A percentile compares a stretch with the other conserved stretches of the same genome.
Conservation (phyloP, 1,140 invertebrate species). For the Cotesia typhae region DNA sequence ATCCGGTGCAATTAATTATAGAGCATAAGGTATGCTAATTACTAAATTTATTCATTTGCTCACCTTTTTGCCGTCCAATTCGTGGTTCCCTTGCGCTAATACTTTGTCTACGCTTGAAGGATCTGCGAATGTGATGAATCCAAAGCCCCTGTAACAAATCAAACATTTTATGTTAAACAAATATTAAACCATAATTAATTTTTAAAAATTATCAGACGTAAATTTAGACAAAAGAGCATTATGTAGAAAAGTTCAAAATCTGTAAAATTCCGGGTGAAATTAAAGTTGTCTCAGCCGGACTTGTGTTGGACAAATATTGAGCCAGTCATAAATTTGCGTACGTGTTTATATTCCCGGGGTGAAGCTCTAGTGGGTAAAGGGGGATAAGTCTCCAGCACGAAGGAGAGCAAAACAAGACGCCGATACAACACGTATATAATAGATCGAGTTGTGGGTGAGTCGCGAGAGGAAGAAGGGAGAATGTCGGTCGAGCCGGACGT, state of each 20-base stretch:
- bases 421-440: not conserved
- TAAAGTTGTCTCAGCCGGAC: too few relatives aligned
- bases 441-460: conserved; percentile 11
- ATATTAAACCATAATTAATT: too few relatives aligned
- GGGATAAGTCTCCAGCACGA: conserved; percentile 46
- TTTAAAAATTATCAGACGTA: too few relatives aligned
- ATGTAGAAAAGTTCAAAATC: too few relatives aligned
- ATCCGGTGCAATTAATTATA: not conserved
- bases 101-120: conserved; percentile 94
- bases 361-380: conserved; percentile 11
- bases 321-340: conserved; percentile 53
- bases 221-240: too few relatives aligned
- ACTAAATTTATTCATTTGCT: conserved; percentile 51
- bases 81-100: conserved; percentile 90
- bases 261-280: not conserved
- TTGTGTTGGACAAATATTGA: conserved; percentile 54
- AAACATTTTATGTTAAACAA: not conserved
- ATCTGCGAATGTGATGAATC: conserved; percentile 95
- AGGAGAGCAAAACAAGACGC: not conserved
- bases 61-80: conserved; percentile 96
- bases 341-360: too few relatives aligned
- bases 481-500: conserved; percentile 44
- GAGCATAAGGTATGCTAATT: conserved; percentile 6
- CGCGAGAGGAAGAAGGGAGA: conserved; percentile 36
- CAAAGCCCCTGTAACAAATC: conserved; percentile 89